phyloP scores from a whole-genome alignment of 2,888 invertebrate species.

The Hololepta plana region DNA sequence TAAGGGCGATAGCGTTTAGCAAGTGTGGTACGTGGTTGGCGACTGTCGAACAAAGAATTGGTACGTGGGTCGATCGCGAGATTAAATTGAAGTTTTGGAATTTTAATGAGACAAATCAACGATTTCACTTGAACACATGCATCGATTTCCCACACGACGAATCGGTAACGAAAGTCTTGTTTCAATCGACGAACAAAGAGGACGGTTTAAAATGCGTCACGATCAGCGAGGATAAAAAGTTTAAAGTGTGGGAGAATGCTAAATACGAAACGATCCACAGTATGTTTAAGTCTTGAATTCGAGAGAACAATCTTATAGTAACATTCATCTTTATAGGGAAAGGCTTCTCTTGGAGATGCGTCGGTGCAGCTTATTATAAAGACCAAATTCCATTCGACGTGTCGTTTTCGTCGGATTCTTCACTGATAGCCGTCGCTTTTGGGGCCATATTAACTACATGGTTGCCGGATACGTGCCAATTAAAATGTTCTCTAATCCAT shows the following conservation, averaged over 20 bases:
- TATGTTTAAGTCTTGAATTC: slow-evolving; percentile 19
- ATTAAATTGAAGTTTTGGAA: slow-evolving; percentile 60
- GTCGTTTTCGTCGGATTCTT: slow-evolving; percentile 59
- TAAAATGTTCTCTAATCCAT: slow-evolving; percentile 38
- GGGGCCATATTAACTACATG: slow-evolving; percentile 49
- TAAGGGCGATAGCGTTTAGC: slow-evolving; percentile 48
- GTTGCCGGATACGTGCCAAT: slow-evolving; percentile 36
- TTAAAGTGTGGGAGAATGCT: slow-evolving; percentile 50
- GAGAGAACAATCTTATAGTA: slow-evolving; percentile 6
- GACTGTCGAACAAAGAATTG: slow-evolving; percentile 45
- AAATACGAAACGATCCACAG: slow-evolving; percentile 36
- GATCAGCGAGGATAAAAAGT: slow-evolving; percentile 45
- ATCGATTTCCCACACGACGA: slow-evolving; percentile 54
- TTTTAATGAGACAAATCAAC: slow-evolving; percentile 37
- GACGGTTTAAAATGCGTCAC: slow-evolving; percentile 39
- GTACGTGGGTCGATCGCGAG: slow-evolving; percentile 34
- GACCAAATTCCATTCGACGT: slow-evolving; percentile 37
- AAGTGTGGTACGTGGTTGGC: slow-evolving; percentile 53
- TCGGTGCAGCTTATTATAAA: slow-evolving; percentile 41
- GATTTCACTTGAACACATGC: slow-evolving; percentile 50
- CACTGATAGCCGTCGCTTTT: slow-evolving; percentile 52
- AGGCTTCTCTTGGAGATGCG: slow-evolving; percentile 45
- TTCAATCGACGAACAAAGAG: slow-evolving; percentile 31
- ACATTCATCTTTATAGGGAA: slow-evolving; percentile 24
- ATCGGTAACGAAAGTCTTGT: slow-evolving; percentile 37